Conservation (phyloP, 2,888 invertebrate species). For the Lingula anatina region DNA sequence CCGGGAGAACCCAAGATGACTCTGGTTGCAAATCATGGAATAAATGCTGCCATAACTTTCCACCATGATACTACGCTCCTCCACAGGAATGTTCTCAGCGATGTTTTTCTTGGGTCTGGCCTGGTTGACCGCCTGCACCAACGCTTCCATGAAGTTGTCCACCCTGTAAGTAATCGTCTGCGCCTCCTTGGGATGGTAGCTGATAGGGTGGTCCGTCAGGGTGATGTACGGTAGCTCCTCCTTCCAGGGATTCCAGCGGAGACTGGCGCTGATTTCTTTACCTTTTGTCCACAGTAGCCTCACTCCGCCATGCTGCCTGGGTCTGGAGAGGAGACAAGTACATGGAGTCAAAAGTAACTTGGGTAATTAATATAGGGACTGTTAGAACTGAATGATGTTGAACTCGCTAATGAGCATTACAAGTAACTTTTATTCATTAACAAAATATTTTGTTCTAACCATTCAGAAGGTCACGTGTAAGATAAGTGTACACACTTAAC, state of each 20-base stretch:
- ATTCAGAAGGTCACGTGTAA: no score
- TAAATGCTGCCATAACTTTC: conserved; percentile 76
- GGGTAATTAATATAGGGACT: no score
- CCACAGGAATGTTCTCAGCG: conserved; percentile 28
- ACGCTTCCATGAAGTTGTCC: conserved; percentile 51
- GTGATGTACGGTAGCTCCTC: conserved; percentile 74
- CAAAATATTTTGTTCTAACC: no score
- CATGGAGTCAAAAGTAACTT: no score
- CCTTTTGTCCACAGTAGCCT: conserved; percentile 75
- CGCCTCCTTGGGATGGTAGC: conserved; percentile 45
- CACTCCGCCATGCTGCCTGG: no score
- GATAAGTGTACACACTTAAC: no score
- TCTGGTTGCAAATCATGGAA: conserved; percentile 74
- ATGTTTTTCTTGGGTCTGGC: conserved; percentile 27
- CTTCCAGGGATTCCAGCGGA: conserved; percentile 78
- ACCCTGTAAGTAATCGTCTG: conserved; percentile 51
- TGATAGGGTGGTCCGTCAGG: conserved; percentile 70
- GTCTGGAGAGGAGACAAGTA: no score
- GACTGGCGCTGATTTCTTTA: conserved; percentile 60
- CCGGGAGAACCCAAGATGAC: conserved; percentile 79
- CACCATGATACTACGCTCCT: conserved; percentile 60
- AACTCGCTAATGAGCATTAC: no score
- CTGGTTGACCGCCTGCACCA: conserved; percentile 32
- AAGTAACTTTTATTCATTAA: no score
- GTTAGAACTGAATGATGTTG: no score